Evolutionary conservation across 2,888 invertebrate species (phyloP).

Genomic region (Sinohyriopsis cumingii): DNA sequence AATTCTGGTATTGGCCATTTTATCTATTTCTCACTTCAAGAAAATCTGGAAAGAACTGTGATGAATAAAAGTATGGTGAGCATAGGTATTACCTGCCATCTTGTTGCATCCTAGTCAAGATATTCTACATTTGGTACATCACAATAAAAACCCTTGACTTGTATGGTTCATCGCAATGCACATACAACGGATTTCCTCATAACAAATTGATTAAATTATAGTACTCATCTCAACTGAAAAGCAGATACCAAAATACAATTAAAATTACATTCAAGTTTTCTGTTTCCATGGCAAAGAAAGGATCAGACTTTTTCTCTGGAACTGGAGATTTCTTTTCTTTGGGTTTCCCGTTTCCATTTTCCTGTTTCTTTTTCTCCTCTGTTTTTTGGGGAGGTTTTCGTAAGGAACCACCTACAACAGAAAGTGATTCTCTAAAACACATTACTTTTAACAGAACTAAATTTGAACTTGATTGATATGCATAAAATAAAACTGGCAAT

Average conservation of each 20-base stretch:
- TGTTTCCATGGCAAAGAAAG: slow-evolving; percentile 71
- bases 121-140: too few relatives aligned
- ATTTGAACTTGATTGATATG: background rate
- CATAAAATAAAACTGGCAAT: background rate
- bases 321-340: slow-evolving; percentile 36
- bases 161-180: too few relatives aligned
- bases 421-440: slow-evolving; percentile 1
- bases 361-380: slow-evolving; percentile 20
- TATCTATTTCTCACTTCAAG: too few relatives aligned
- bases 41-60: too few relatives aligned
- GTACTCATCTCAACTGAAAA: background rate
- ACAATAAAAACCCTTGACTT: too few relatives aligned
- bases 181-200: too few relatives aligned
- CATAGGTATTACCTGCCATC: too few relatives aligned
- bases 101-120: too few relatives aligned
- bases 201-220: background rate
- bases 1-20: too few relatives aligned
- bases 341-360: slow-evolving; percentile 33
- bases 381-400: slow-evolving; percentile 31
- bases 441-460: background rate
- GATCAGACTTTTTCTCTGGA: slow-evolving; percentile 50
- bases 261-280: slow-evolving; percentile 58
- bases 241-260: background rate
- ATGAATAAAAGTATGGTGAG: too few relatives aligned
- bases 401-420: background rate